Base-by-base conservation (phyloP, 2,797 vertebrate species). In the Amniataba percoides region DNA sequence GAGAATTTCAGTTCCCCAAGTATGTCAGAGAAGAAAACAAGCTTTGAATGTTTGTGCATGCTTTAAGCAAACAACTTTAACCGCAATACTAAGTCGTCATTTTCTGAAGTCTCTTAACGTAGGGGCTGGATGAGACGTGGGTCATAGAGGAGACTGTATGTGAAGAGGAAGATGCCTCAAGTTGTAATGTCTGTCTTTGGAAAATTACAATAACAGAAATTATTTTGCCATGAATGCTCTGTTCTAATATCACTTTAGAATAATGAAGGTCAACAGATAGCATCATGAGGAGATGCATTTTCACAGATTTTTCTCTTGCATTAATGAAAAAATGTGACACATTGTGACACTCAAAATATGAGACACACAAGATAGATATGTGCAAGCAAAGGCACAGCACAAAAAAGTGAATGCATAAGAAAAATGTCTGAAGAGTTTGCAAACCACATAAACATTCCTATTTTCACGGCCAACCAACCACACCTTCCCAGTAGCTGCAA, bases 401-500 rank as follows among this genome's bases (percentile, higher is more conserved):
- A n/a, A 36, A 36, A 36, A 36, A 9, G 34, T 36, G 34, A 36
- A 36, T 31, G 27, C 27, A 31, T 31, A 31, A 31, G 27, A 36
- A 36, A 36, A 7, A 36, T 36, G 34, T 36, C 27, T 2, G 34
- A 36, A 5, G 34, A 36, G 34, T 36, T 36, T 36, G 34, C 34
- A 36, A 75, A 48, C 10, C 16, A 31, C 27, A 31, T 31, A 31
- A 31, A 31, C 27, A 62, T 57, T 49, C 27, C 23, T 18, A 21
- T 23, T 61, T 51, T 63, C 48, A 46, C 34, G 57, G 8, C 10
- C 42, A 65, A 49, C 31, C 57, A 52, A 49, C 31, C 57, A 52
- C 52, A 43, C 52, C 64, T 40, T 53, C 49, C 18, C 18, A 18
- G 3, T 18, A 5, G n/a, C 18, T 62, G 23, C 21, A 71, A 16